Evolutionary conservation across 1,140 invertebrate genomes (phyloP), one percentile per base, ranked within the genome.

Genomic region (Potamilus streckersoni): DNA sequence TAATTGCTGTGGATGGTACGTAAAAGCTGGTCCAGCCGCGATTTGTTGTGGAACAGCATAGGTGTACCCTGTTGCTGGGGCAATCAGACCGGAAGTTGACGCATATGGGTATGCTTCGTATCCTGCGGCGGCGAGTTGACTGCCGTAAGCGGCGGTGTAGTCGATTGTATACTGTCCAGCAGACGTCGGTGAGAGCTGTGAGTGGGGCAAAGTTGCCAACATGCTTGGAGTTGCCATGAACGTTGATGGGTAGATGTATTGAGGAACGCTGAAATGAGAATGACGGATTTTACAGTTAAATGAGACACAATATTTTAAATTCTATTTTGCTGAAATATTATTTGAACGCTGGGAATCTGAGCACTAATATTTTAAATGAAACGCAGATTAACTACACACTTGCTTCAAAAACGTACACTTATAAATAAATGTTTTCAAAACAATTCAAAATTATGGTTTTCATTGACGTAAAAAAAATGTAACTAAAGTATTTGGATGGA

Each of bases 11-110:
- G 83, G 75, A 55, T 85, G 84, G 73, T 78, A 85, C 70, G 76
- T 73, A 27, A 79, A 76, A 31, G 79, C 83, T 59, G 80, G 77
- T 58, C 73, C 74, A 38, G 80, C 73, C 0, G 84, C 82, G 19
- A 84, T 75, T 60, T 81, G 82, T 63, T 83, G 81, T n/a, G 82
- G 82, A n/a, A 84, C 71, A 71, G 81, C 81, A 75, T 85, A 85
- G 0, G 83, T 84, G 79, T 85, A 85, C 17, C 81, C 81, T 20
- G 79, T 76, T 14, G 81, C 70, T 14, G 73, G 67, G 31, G 72
- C 78, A n/a, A 76, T 19, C 59, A 73, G 38, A 71, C 78, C 63
- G 56, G 74, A 31, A 15, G 69, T 56, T 23, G 74, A 76, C n/a
- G 72, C 69, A 76, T 83, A 84, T 6, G 84, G 83, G 71, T 80